Conservation (phyloP, 1,140 invertebrate species). For the Drosophila kanapiae region DNA sequence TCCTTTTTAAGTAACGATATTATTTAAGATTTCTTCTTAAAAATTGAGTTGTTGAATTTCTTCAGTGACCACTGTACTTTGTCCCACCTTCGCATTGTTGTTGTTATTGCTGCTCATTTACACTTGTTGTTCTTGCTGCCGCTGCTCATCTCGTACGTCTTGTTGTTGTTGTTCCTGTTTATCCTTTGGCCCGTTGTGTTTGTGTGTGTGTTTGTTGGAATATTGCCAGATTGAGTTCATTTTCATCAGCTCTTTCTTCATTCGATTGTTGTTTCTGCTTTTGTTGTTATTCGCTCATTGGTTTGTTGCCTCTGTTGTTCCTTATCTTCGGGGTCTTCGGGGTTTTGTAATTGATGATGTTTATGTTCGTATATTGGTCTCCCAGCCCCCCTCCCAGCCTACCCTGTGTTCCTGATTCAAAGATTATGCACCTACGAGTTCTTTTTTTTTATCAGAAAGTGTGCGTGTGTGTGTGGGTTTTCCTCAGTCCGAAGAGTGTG, state of each 20-base stretch:
- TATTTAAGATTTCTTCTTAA: not conserved
- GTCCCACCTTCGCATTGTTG: constrained; percentile 1
- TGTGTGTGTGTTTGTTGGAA: constrained; percentile 20
- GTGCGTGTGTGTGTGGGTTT: constrained; percentile 61
- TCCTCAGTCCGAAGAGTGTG: constrained; percentile 42
- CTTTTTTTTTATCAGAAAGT: not conserved
- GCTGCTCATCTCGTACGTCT: constrained; percentile 17
- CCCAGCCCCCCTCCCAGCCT: constrained; percentile 11
- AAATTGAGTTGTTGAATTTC: not conserved
- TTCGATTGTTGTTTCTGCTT: constrained; percentile 10
- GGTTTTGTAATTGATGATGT: constrained; percentile 81
- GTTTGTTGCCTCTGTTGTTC: constrained; percentile 32
- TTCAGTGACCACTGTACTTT: not conserved
- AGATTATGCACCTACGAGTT: constrained; percentile 73
- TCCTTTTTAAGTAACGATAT: too few relatives aligned
- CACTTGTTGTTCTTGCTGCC: constrained; percentile 30
- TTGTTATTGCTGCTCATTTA: constrained; percentile 36
- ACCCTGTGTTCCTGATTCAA: constrained; percentile 60
- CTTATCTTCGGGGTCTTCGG: constrained; percentile 46
- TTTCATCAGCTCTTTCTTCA: constrained; percentile 37
- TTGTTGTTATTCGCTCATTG: constrained; percentile 21
- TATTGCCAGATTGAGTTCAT: constrained; percentile 37
- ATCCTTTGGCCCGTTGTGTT: constrained; percentile 14
- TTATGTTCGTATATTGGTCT: constrained; percentile 58
- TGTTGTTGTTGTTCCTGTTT: constrained; percentile 9